A percentile compares a stretch with the other conserved stretches of the same genome.
phyloP scores from a whole-genome alignment of 2,888 invertebrate species.

The Chrysopilus asiliformis region DNA sequence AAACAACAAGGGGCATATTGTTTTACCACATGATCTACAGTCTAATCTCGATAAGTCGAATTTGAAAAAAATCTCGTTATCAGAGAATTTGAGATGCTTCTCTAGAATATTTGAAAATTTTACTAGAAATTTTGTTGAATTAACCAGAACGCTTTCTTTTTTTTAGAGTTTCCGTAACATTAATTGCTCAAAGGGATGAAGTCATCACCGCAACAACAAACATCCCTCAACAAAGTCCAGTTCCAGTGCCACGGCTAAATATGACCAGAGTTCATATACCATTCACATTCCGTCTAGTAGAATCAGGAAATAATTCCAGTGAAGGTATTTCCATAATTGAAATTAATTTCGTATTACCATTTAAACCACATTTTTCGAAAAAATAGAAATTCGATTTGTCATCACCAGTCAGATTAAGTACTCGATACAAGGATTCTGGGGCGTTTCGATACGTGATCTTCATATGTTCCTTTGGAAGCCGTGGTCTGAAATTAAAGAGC shows the following conservation, averaged over 20 bases:
- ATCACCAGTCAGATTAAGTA: conserved; percentile 64
- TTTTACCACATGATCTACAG: too few species aligned
- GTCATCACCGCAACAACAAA: conserved; percentile 5
- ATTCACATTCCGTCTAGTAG: conserved; percentile 64
- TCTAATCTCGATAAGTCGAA: too few species aligned
- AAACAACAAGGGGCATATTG: too few species aligned
- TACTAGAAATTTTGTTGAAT: too few species aligned
- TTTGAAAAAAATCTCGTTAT: too few species aligned
- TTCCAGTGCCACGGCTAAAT: conserved; percentile 48
- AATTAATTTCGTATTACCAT: too few species aligned
- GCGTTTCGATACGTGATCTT: conserved; percentile 61
- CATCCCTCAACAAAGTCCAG: conserved; percentile 11
- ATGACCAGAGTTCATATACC: conserved; percentile 77
- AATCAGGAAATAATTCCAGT: conserved; percentile 55
- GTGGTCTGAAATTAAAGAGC: conserved; percentile 49
- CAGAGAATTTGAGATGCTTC: too few species aligned
- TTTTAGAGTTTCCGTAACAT: too few species aligned
- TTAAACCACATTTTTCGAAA: too few species aligned
- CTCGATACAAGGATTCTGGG: conserved; percentile 63
- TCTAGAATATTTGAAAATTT: too few species aligned
- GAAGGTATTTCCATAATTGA: too few species aligned
- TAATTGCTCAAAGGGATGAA: conserved; percentile 12
- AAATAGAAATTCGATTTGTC: conserved; percentile 61
- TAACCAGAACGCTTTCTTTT: too few species aligned
- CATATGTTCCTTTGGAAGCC: conserved; percentile 65